Evolutionary conservation across 2,113 vertebrate genomes (phyloP).

Genomic region (Leuciscus idus): DNA sequence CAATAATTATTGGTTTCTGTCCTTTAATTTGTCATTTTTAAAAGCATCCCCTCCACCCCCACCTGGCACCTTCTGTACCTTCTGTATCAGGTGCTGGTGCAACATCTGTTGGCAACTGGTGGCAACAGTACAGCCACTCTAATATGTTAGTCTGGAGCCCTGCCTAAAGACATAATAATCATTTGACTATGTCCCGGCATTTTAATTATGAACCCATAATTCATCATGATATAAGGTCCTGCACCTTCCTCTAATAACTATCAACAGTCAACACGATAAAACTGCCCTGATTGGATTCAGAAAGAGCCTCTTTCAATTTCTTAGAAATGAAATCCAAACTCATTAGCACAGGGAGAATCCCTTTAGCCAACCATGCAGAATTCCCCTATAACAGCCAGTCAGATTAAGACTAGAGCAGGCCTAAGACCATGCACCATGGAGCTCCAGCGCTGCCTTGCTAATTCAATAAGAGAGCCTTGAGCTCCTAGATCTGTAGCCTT

Average conservation of each 20-base stretch:
- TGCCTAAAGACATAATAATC: constrained; percentile 16
- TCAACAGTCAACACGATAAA: neutral
- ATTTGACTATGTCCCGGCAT: constrained; percentile 10
- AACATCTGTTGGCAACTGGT: neutral
- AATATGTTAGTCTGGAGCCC: neutral
- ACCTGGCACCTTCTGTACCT: neutral
- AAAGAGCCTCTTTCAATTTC: constrained; percentile 51
- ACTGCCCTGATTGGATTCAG: constrained; percentile 51
- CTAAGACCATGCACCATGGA: constrained; percentile 44
- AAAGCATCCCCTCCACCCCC: neutral
- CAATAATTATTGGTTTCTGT: neutral
- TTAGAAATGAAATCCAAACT: constrained; percentile 59
- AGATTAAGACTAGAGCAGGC: constrained; percentile 54
- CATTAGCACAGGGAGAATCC: constrained; percentile 58
- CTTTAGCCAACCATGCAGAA: constrained; percentile 57
- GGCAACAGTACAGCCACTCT: neutral
- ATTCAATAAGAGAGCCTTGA: constrained; percentile 54
- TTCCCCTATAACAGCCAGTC: constrained; percentile 54
- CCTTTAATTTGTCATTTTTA: neutral
- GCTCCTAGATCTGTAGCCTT: constrained; percentile 19
- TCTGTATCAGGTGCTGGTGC: neutral
- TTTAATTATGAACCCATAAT: constrained; percentile 9
- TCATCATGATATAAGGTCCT: neutral
- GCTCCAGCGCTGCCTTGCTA: constrained; percentile 29
- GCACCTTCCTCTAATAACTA: neutral